Evolutionary conservation across 2,113 vertebrate genomes (phyloP).

Genomic region (Lagopus leucura): DNA sequence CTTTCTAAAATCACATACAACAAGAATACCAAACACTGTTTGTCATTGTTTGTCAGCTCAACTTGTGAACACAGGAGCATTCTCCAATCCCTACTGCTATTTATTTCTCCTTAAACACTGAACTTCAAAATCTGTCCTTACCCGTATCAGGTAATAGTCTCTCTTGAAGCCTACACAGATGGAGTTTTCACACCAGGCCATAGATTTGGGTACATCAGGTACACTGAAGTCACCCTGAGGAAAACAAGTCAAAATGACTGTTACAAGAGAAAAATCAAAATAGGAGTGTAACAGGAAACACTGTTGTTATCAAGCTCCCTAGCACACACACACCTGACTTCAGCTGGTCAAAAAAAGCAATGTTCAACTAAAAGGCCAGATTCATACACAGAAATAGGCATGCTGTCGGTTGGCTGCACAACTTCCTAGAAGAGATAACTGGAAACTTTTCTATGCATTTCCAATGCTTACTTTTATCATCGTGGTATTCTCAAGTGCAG

Average conservation of each 20-base stretch:
- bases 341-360: neutral
- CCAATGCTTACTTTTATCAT: neutral
- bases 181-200: slow-evolving; percentile 98
- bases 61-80: neutral
- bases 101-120: neutral
- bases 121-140: slow-evolving; percentile 59
- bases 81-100: neutral
- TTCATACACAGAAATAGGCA: fast-evolving
- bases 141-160: slow-evolving; percentile 96
- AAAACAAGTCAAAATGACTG: neutral
- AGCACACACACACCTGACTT: neutral
- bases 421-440: neutral
- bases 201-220: slow-evolving; percentile 96
- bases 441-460: neutral
- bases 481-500: neutral
- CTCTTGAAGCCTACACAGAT: slow-evolving; percentile 98
- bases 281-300: neutral
- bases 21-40: neutral
- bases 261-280: neutral
- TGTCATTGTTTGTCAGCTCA: neutral
- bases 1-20: neutral
- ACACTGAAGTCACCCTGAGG: slow-evolving; percentile 91
- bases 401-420: neutral
- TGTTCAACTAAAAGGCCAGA: neutral
- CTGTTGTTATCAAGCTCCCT: fast-evolving